A percentile compares a stretch with the other conserved stretches of the same genome.
phyloP scores from a whole-genome alignment of 2,113 vertebrate species.

The Lepus timidus region DNA sequence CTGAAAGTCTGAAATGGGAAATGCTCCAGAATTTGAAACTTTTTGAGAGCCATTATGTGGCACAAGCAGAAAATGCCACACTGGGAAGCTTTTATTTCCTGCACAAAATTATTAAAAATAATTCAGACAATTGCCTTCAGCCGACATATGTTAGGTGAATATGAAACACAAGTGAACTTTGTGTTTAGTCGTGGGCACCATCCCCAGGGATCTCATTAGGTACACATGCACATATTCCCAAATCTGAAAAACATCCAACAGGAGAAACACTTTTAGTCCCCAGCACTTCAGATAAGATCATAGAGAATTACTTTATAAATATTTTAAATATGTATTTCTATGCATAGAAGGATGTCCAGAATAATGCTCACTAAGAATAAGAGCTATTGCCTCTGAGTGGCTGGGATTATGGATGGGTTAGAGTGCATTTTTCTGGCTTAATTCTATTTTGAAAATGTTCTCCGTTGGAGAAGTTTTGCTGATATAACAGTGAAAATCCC shows the following conservation, averaged over 20 bases:
- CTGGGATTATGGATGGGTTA: conserved; percentile 6
- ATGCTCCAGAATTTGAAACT: not conserved
- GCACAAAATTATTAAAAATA: not conserved
- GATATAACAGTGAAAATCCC: not conserved
- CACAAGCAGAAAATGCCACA: not conserved
- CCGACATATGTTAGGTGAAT: not conserved
- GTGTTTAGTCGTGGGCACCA: not conserved
- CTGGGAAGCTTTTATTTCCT: not conserved
- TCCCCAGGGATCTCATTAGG: too few relatives aligned
- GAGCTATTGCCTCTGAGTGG: conserved; percentile 2
- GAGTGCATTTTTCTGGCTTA: conserved; percentile 49
- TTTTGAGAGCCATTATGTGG: not conserved
- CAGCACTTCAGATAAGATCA: not conserved
- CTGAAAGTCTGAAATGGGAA: not conserved
- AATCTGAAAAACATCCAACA: too few relatives aligned
- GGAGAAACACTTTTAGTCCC: not conserved
- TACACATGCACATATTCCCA: not conserved
- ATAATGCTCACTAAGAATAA: not conserved
- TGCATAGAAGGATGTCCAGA: not conserved
- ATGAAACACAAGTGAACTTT: not conserved
- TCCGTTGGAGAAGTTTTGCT: not conserved
- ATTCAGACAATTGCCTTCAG: not conserved
- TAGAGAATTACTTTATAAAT: not conserved
- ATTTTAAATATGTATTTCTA: not conserved
- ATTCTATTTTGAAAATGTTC: conserved; percentile 2